Evolutionary conservation across 2,888 invertebrate genomes (phyloP), one percentile per base, ranked within the genome.

Genomic region (Callosobruchus maculatus): DNA sequence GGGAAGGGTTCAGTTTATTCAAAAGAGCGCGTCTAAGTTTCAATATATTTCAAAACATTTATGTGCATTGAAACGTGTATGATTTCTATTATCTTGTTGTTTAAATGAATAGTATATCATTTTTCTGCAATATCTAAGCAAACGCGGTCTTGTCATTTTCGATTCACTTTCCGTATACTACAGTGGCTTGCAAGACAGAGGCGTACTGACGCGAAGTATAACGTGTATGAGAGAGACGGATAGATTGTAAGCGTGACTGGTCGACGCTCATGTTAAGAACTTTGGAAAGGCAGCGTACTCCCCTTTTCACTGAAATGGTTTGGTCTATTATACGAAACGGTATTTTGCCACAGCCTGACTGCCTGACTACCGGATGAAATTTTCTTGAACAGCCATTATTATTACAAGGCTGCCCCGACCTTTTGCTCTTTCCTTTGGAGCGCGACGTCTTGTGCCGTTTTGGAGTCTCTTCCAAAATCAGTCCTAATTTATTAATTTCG

Each of bases 231-330:
- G 73, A 75, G 75, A 79, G 78, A 79, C 73, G 72, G 77, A 74
- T 69, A 74, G 74, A 73, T 78, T 77, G 68, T 68, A 22, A 22
- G 68, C 21, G 22, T 22, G 68, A 21, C 21, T 68, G 22, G 21
- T 68, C 68, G 84, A 83, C 79, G 81, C 79, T 81, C 78, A 82
- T 79, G 79, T 78, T 82, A 81, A 81, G 82, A 83, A 22, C 82
- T 82, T 83, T 83, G 82, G 82, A 83, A 82, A 83, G 80, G 80
- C 77, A 79, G 82, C 84, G 78, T 82, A 84, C 86, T 84, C 84
- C 86, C 86, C 86, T 84, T 85, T 85, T 85, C 80, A 81, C 77
- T 79, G 82, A 85, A 86, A 86, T 87, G 86, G 87, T 87, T 86
- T 81, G 81, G 82, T 83, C 86, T 83, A 83, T 81, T 83, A 82